A percentile compares a stretch with the other conserved stretches of the same genome.
These are phyloP conservation scores for Caretta caretta DNA, from an alignment of 2,113 vertebrate species.

Conservation along the genomic window DNA sequence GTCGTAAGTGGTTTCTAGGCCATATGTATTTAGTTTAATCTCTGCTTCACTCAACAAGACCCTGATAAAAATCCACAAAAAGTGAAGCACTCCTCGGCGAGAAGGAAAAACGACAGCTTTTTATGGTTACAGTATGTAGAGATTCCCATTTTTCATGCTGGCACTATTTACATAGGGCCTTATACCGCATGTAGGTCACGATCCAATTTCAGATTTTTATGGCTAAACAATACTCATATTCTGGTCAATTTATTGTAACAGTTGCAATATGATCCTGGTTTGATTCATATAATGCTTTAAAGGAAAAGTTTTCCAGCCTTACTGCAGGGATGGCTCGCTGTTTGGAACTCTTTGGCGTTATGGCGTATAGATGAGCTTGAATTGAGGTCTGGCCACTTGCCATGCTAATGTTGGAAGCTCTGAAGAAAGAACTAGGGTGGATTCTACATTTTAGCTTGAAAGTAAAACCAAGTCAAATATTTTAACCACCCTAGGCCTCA, in stretches of 20 bases:
- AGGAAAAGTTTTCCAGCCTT: neutral
- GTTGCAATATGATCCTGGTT: neutral
- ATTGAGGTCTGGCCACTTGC: neutral
- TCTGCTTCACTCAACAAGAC: slow-evolving; percentile 19
- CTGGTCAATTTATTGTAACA: neutral
- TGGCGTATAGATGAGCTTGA: neutral
- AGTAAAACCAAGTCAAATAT: neutral
- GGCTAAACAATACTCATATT: neutral
- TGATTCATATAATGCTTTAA: neutral
- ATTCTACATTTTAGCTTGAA: neutral
- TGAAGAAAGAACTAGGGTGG: neutral
- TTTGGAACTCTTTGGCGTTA: neutral
- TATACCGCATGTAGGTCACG: neutral
- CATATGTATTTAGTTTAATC: slow-evolving; percentile 44
- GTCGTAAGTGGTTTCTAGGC: slow-evolving; percentile 35
- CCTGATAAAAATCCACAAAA: slow-evolving; percentile 42
- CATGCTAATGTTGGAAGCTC: neutral
- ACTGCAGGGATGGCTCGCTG: neutral
- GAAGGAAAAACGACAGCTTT: neutral
- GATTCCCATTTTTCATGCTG: slow-evolving; percentile 38
- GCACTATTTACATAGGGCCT: slow-evolving; percentile 33
- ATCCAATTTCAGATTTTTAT: slow-evolving; percentile 32
- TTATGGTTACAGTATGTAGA: neutral
- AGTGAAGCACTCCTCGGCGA: slow-evolving; percentile 21
- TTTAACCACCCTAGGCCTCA: neutral